Evolutionary conservation across 2,113 vertebrate species (phyloP), one percentile per base, ranked within the genome.

Genomic region (Callaeas wilsoni): DNA sequence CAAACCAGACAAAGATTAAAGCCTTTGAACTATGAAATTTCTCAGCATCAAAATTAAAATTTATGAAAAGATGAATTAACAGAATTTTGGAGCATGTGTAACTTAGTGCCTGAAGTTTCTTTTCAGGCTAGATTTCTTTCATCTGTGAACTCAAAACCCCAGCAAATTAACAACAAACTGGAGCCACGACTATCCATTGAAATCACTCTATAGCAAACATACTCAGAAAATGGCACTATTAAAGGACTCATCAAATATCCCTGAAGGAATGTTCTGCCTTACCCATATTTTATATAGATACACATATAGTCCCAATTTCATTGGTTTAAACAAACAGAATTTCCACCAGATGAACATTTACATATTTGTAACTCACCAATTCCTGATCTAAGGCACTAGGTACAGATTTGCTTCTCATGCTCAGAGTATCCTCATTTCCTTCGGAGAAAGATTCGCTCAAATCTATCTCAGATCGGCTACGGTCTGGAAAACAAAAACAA

Each of bases 381-480:
- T 98, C 97, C 86, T 98, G 98, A 39, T 99, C 98, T 86, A 99
- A 98, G 78, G 94, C 93, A 68, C 98, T 99, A n/a, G 99, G 98
- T 49, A 99, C 98, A 37, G 99, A 99, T 69, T 91, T 99, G 97
- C 99, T 99, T 87, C 98, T 98, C 83, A 98, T 64, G 55, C 98
- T 98, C 94, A 98, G 57, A 64, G 97, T 90, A 23, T 99, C 98
- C 8, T 98, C 98, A 69, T 98, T 98, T 87, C 89, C 98, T 85
- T 98, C 99, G 56, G 97, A 97, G 76, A 97, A 98, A 10, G 98
- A 98, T 87, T 96, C 98, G 46, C 98, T 99, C 94, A 99, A 97
- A 97, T 99, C 99, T 97, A 98, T 94, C 91, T 99, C 99, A 53
- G 99, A 99, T 87, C 93, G 98, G 94, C 99, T 99, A 62, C 90